Evolutionary conservation across 1,140 invertebrate genomes (phyloP).

Genomic region (Meloidogyne chitwoodi): DNA sequence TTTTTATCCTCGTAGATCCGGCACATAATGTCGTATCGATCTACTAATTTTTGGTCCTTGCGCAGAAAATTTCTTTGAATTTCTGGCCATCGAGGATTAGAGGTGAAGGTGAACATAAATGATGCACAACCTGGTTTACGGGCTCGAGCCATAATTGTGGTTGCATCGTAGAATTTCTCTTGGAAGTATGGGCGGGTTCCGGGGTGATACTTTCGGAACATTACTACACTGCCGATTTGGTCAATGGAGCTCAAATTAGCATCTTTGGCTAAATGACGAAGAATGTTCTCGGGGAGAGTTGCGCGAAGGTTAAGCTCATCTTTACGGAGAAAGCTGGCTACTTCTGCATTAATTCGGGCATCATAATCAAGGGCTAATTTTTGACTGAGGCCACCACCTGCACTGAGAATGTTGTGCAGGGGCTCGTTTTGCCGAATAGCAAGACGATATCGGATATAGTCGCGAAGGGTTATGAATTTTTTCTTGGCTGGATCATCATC

Average conservation of each 20-base stretch:
- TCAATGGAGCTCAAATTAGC: too few relatives aligned
- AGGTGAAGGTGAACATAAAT: not conserved
- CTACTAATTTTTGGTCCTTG: not conserved
- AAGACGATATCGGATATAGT: not conserved
- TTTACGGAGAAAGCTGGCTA: not conserved
- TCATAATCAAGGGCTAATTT: too few relatives aligned
- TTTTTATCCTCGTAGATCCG: not conserved
- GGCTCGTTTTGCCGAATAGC: not conserved
- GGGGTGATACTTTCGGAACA: not conserved
- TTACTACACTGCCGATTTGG: conserved; percentile 1
- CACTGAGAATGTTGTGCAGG: too few relatives aligned
- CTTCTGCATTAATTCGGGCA: too few relatives aligned
- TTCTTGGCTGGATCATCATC: not conserved
- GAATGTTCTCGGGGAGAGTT: not conserved
- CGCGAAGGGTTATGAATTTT: not conserved
- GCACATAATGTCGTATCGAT: not conserved
- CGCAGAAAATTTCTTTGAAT: not conserved
- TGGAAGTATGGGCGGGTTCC: not conserved
- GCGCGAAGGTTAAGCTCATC: not conserved
- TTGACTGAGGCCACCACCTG: too few relatives aligned
- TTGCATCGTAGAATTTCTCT: not conserved
- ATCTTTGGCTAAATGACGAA: not conserved
- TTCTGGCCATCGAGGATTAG: not conserved
- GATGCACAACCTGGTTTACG: not conserved
- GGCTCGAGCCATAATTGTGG: not conserved